Percentiles rank a stretch among this genome's conserved stretches.
phyloP scores from a whole-genome alignment of 2,888 invertebrate genomes.

The Pristionchus entomophagus region DNA sequence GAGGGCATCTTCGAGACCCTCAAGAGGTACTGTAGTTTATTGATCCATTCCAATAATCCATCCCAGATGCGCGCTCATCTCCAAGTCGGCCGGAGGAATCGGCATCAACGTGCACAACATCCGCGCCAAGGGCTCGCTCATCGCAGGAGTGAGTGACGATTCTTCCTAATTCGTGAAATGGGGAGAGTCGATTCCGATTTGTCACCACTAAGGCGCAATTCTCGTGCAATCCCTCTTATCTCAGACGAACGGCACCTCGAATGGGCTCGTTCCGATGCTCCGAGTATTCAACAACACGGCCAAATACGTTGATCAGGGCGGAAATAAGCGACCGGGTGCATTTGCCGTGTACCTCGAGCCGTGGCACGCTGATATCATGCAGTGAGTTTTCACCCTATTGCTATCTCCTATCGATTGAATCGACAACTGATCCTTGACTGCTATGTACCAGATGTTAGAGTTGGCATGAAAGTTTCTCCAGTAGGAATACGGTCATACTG shows the following conservation, averaged over 20 bases:
- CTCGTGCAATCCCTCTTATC: constrained; percentile 18
- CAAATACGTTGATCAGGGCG: constrained; percentile 96
- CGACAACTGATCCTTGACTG: too few species aligned
- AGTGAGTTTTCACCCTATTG: constrained; percentile 75
- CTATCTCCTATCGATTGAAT: constrained; percentile 84
- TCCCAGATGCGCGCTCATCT: constrained; percentile 88
- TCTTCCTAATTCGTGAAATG: neutral
- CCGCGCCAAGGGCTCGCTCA: constrained; percentile 90
- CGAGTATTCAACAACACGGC: constrained; percentile 95
- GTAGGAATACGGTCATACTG: too few species aligned
- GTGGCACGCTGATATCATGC: constrained; percentile 97
- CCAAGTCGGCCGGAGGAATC: constrained; percentile 97
- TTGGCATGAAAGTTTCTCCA: too few species aligned
- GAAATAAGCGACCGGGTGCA: constrained; percentile 96
- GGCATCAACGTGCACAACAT: constrained; percentile 97
- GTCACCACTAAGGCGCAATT: too few species aligned
- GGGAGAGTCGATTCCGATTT: neutral
- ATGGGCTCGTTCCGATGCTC: constrained; percentile 95
- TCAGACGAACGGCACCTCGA: constrained; percentile 90
- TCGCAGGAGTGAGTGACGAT: constrained; percentile 84
- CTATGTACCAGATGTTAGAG: too few species aligned
- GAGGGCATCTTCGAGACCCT: constrained; percentile 74
- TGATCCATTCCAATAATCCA: neutral
- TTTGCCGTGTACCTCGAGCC: constrained; percentile 98
- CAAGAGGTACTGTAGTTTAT: constrained; percentile 53